phyloP scores from a whole-genome alignment of 2,113 vertebrate species.

The Mystacornis crossleyi region DNA sequence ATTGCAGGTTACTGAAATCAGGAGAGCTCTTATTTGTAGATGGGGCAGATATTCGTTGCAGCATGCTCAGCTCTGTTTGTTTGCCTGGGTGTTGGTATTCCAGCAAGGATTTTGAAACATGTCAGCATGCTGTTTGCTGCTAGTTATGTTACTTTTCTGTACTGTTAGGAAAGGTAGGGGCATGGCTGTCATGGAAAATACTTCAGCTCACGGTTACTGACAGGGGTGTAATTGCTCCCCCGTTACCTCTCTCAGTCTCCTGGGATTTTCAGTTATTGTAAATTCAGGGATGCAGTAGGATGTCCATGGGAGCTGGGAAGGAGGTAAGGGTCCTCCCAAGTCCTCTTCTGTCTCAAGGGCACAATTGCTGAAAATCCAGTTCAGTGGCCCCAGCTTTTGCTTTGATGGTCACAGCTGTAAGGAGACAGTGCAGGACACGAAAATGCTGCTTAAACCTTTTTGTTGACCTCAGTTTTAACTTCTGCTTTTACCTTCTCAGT shows the following conservation, averaged over 20 bases:
- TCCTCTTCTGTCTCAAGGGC: background rate
- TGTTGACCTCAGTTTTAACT: background rate
- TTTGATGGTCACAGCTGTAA: background rate
- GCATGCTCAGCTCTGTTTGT: constrained; percentile 35
- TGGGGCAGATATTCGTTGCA: constrained; percentile 2
- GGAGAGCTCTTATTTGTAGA: constrained; percentile 19
- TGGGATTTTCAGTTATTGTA: background rate
- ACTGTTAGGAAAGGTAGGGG: background rate
- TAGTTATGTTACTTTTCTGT: background rate
- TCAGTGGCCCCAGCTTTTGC: background rate
- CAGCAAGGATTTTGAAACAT: constrained; percentile 25
- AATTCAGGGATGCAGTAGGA: background rate
- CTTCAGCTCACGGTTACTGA: background rate
- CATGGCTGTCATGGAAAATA: background rate
- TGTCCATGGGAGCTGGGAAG: background rate
- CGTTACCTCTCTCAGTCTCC: background rate
- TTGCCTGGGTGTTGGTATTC: constrained; percentile 42
- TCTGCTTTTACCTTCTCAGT: background rate
- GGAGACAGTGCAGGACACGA: background rate
- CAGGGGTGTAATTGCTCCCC: background rate
- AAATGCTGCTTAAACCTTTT: background rate
- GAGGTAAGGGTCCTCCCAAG: background rate
- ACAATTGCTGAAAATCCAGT: background rate
- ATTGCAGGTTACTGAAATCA: background rate
- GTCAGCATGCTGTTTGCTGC: background rate